These are phyloP conservation scores for Leptopterna dolabrata DNA, from an alignment of 2,888 invertebrate genomes.

Conservation along the genomic window DNA sequence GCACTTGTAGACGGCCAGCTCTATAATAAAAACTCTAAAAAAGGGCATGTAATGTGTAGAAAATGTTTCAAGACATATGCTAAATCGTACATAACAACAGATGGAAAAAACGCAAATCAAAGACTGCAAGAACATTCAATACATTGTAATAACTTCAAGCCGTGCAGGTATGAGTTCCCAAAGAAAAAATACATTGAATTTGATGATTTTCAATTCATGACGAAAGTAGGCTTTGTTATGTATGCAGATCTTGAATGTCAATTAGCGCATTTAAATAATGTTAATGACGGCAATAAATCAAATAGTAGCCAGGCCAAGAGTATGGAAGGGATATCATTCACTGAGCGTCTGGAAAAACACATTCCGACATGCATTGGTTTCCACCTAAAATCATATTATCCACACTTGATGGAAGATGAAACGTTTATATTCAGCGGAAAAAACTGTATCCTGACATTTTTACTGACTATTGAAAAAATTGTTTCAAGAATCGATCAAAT, in stretches of 20 bases:
- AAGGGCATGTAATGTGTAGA: neutral
- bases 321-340: neutral
- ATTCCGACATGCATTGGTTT: neutral
- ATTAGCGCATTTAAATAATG: neutral
- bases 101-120: neutral
- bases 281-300: neutral
- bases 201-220: slow-evolving; percentile 1
- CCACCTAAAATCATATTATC: slow-evolving; percentile 1
- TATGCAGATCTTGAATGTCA: neutral
- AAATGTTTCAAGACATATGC: neutral
- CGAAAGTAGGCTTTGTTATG: neutral
- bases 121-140: neutral
- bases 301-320: neutral
- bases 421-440: neutral
- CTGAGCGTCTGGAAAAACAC: neutral
- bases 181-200: neutral
- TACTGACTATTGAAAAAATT: neutral
- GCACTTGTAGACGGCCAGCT: neutral
- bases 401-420: neutral
- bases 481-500: neutral
- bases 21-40: neutral
- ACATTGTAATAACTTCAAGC: neutral
- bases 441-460: neutral
- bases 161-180: slow-evolving; percentile 6
- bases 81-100: neutral